These are phyloP conservation scores for Etheostoma cragini DNA, from an alignment of 2,113 vertebrate genomes.

Conservation along the genomic window DNA sequence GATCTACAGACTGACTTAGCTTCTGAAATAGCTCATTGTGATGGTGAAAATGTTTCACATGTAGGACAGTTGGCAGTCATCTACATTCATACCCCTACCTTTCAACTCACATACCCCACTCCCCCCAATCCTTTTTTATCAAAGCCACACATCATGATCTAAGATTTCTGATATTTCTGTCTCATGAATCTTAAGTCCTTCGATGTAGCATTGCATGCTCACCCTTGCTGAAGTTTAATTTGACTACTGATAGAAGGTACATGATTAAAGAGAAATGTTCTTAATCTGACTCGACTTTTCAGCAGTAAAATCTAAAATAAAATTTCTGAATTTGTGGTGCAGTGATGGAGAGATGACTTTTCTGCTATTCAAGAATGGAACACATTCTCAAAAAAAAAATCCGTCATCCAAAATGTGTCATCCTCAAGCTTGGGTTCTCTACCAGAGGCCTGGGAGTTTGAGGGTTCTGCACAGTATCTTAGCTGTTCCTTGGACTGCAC, in stretches of 20 bases:
- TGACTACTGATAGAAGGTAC: constrained; percentile 49
- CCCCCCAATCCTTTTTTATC: not conserved
- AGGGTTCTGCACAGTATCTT: too few relatives aligned
- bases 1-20: not conserved
- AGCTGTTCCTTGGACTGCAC: too few relatives aligned
- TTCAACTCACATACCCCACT: too few relatives aligned
- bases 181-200: constrained; percentile 41
- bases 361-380: not conserved
- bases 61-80: too few relatives aligned
- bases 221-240: constrained; percentile 58
- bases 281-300: constrained; percentile 10
- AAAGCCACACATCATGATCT: constrained; percentile 50
- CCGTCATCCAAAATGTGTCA: too few relatives aligned
- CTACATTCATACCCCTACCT: too few relatives aligned
- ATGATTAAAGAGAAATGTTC: constrained; percentile 36
- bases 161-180: constrained; percentile 48
- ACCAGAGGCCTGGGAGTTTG: too few relatives aligned
- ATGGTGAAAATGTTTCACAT: not conserved
- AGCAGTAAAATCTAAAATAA: constrained; percentile 13
- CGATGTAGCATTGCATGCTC: constrained; percentile 28
- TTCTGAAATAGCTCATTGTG: not conserved
- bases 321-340: not conserved
- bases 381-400: too few relatives aligned
- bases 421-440: too few relatives aligned
- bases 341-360: not conserved